Conservation (phyloP, 2,113 vertebrate genomes). For the Cynocephalus volans region DNA sequence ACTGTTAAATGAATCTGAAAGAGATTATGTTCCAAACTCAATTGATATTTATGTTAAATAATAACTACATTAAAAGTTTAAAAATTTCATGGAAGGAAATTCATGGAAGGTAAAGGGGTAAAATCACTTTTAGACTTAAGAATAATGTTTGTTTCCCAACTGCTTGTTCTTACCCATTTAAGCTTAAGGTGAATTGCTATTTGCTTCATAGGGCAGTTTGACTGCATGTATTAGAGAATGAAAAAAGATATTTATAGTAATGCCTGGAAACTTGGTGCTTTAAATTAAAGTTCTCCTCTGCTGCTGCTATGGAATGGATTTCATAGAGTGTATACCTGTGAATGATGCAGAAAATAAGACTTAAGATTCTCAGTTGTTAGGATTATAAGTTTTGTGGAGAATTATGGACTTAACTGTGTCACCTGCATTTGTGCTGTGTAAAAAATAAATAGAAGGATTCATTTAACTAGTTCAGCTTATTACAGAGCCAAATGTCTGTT, state of each 20-base stretch:
- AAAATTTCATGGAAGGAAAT: slow-evolving; percentile 31
- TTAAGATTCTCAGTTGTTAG: slow-evolving; percentile 77
- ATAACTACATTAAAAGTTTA: slow-evolving; percentile 29
- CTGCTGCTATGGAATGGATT: slow-evolving; percentile 81
- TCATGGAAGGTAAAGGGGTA: neutral
- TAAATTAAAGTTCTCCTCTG: slow-evolving; percentile 79
- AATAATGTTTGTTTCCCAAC: neutral
- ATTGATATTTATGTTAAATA: slow-evolving; percentile 44
- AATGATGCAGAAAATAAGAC: slow-evolving; percentile 70
- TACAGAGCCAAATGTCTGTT: slow-evolving; percentile 74
- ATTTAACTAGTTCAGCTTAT: slow-evolving; percentile 36
- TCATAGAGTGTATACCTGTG: slow-evolving; percentile 72
- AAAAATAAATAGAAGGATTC: slow-evolving; percentile 77
- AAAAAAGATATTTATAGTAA: slow-evolving; percentile 73
- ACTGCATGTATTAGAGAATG: slow-evolving; percentile 80
- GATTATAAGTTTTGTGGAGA: slow-evolving; percentile 69
- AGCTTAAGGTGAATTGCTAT: neutral
- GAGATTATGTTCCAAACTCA: slow-evolving; percentile 59
- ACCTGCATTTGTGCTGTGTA: slow-evolving; percentile 77
- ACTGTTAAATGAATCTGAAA: slow-evolving; percentile 42
- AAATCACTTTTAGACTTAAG: slow-evolving; percentile 15
- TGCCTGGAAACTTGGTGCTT: slow-evolving; percentile 79
- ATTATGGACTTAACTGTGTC: slow-evolving; percentile 75
- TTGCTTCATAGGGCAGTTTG: slow-evolving; percentile 76
- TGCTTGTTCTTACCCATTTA: neutral